A percentile compares a stretch with the other conserved stretches of the same genome.
These are phyloP conservation scores for Salmo trutta DNA, from an alignment of 2,797 vertebrate genomes.

Conservation along the genomic window DNA sequence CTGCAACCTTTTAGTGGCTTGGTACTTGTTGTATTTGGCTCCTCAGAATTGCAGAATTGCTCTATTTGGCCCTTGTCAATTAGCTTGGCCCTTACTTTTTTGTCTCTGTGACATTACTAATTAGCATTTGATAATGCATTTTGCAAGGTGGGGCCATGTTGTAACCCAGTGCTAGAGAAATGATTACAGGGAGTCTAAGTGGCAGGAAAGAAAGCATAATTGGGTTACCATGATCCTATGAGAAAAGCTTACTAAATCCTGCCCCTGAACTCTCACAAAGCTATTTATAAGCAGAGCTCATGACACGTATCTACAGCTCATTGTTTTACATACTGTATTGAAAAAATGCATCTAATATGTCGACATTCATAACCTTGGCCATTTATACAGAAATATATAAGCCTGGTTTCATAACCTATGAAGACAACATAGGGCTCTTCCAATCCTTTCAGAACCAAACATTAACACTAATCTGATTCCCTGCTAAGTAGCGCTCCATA, in stretches of 20 bases:
- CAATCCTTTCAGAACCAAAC: conserved; percentile 8
- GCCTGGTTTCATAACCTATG: too few species aligned
- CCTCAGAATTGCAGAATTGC: neutral
- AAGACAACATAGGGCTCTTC: neutral
- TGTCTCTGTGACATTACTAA: neutral
- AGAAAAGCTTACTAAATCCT: conserved; percentile 24
- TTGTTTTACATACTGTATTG: neutral
- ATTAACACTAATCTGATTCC: conserved; percentile 4
- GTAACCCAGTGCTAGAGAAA: conserved; percentile 9
- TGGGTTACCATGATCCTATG: conserved; percentile 26
- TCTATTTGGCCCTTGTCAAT: neutral
- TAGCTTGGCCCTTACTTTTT: neutral
- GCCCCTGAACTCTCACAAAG: neutral
- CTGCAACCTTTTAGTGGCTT: neutral
- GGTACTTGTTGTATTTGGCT: neutral
- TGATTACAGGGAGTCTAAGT: conserved; percentile 15
- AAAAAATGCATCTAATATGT: neutral
- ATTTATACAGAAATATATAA: neutral
- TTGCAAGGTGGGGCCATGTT: neutral
- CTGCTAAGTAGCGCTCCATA: neutral
- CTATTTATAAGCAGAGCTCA: neutral
- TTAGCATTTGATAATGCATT: neutral
- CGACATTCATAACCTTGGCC: neutral
- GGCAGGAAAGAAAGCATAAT: conserved; percentile 19
- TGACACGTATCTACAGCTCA: neutral